These are phyloP conservation scores for Gadus chalcogrammus DNA, from an alignment of 2,113 vertebrate species.

Conservation along the genomic window DNA sequence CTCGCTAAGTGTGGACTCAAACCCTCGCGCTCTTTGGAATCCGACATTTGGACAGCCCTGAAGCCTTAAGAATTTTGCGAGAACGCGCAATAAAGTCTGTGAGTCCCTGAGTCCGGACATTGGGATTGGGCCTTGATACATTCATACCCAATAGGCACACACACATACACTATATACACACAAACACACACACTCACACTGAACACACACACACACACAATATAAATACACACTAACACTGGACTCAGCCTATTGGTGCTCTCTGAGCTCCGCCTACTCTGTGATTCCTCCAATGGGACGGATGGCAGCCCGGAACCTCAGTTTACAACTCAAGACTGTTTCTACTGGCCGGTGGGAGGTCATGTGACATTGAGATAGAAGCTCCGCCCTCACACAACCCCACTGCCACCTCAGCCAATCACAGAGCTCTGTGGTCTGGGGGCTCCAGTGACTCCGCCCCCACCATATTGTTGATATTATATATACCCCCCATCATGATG, in stretches of 20 bases:
- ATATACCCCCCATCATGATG: slow-evolving; percentile 8
- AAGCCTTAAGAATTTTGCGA: too few species aligned
- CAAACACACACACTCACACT: not conserved
- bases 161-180: not conserved
- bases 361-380: slow-evolving; percentile 14
- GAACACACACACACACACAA: not conserved
- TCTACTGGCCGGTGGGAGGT: slow-evolving; percentile 23
- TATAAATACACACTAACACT: not conserved
- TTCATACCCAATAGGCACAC: not conserved
- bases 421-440: slow-evolving; percentile 19
- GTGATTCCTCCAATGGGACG: slow-evolving; percentile 36
- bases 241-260: not conserved
- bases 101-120: too few species aligned
- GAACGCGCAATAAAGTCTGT: too few species aligned
- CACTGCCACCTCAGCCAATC: slow-evolving; percentile 24
- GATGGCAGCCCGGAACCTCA: slow-evolving; percentile 18
- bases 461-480: not conserved
- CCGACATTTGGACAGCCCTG: too few species aligned
- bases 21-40: too few species aligned
- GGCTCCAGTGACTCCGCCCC: not conserved
- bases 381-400: slow-evolving; percentile 22
- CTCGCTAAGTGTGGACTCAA: too few species aligned
- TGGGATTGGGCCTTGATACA: not conserved
- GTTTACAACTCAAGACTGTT: slow-evolving; percentile 43
- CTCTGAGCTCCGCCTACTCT: not conserved